phyloP scores from a whole-genome alignment of 2,888 invertebrate genomes.

The Chironomus tentans region DNA sequence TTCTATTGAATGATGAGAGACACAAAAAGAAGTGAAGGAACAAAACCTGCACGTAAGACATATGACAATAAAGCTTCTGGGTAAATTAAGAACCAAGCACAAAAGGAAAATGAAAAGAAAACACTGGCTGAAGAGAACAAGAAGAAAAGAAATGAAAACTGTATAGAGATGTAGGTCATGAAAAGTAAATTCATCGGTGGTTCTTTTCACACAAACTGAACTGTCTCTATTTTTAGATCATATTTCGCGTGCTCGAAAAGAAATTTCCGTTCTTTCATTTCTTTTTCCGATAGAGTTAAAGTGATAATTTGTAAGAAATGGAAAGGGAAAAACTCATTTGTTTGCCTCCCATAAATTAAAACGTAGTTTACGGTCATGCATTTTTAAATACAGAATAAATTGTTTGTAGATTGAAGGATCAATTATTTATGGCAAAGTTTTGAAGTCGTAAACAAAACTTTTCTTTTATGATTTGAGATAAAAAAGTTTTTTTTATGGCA shows the following conservation, averaged over 20 bases:
- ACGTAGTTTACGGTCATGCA: too few relatives aligned
- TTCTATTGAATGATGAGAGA: too few relatives aligned
- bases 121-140: not conserved
- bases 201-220: not conserved
- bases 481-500: too few relatives aligned
- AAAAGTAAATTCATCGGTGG: not conserved
- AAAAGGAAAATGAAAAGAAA: not conserved
- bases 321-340: too few relatives aligned
- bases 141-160: not conserved
- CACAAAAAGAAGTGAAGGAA: not conserved
- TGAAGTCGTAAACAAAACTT: too few relatives aligned
- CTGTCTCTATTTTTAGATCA: not conserved
- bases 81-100: not conserved
- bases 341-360: too few relatives aligned
- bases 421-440: too few relatives aligned
- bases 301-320: not conserved
- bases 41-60: too few relatives aligned
- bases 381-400: too few relatives aligned
- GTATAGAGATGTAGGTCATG: not conserved
- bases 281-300: not conserved
- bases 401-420: too few relatives aligned
- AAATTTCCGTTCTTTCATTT: not conserved
- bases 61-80: not conserved
- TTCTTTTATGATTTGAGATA: too few relatives aligned
- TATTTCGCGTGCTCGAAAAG: not conserved